A percentile compares a stretch with the other conserved stretches of the same genome.
These are phyloP conservation scores for Tapirus terrestris DNA, from an alignment of 2,113 vertebrate species.

Conservation along the genomic window DNA sequence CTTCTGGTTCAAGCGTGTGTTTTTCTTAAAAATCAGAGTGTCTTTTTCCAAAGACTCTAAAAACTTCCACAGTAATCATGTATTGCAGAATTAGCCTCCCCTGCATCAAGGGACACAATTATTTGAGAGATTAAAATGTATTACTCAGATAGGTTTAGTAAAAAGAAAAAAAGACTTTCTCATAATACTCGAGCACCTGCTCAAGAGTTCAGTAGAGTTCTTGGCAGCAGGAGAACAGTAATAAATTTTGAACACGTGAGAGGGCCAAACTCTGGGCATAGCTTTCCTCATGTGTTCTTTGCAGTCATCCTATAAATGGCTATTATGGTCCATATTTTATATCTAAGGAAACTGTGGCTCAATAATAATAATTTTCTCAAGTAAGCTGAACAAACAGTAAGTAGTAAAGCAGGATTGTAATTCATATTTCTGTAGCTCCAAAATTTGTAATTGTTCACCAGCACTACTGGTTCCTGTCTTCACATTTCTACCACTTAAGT, in stretches of 20 bases:
- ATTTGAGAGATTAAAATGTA: not conserved
- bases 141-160: not conserved
- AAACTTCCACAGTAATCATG: not conserved
- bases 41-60: not conserved
- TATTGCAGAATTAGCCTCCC: not conserved
- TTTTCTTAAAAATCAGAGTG: not conserved
- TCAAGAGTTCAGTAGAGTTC: not conserved
- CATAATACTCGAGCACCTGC: not conserved
- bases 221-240: not conserved
- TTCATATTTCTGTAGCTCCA: not conserved
- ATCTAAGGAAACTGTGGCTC: not conserved
- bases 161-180: not conserved
- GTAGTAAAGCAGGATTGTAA: not conserved
- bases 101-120: not conserved
- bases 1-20: not conserved
- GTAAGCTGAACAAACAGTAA: not conserved
- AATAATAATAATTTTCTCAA: not conserved
- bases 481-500: not conserved
- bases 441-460: not conserved
- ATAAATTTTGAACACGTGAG: not conserved
- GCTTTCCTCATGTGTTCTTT: not conserved
- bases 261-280: not conserved
- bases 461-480: not conserved
- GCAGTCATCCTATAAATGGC: not conserved
- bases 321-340: not conserved